These are phyloP conservation scores for Limnothrissa miodon DNA, from an alignment of 2,113 vertebrate genomes.

Conservation along the genomic window DNA sequence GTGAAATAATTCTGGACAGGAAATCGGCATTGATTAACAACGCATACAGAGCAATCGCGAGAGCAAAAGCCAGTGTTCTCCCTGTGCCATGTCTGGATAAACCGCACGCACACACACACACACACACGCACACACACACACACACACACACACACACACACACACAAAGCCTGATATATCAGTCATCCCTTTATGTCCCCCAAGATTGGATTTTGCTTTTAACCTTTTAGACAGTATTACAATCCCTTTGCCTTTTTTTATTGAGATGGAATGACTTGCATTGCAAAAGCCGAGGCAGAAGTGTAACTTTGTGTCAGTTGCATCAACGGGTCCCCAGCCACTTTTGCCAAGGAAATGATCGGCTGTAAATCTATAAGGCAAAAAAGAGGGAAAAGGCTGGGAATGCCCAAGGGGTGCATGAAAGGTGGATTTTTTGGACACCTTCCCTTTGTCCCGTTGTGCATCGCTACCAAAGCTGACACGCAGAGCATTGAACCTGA, in stretches of 20 bases:
- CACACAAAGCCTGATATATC: constrained; percentile 41
- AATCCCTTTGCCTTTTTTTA: constrained; percentile 29
- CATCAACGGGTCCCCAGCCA: background rate
- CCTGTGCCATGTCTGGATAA: background rate
- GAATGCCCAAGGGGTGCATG: background rate
- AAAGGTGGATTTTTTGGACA: background rate
- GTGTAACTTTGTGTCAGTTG: constrained; percentile 12
- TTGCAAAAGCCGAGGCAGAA: constrained; percentile 21
- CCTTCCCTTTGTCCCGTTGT: background rate
- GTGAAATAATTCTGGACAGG: constrained; percentile 60
- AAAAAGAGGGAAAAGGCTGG: background rate
- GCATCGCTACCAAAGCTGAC: background rate
- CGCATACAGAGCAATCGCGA: constrained; percentile 32
- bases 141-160: constrained; percentile 1
- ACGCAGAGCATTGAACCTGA: background rate
- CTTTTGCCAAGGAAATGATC: constrained; percentile 24
- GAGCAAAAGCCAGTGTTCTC: background rate
- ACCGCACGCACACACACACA: background rate
- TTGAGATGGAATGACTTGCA: constrained; percentile 23
- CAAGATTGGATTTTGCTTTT: constrained; percentile 50
- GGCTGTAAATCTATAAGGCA: constrained; percentile 26
- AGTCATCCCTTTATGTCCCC: constrained; percentile 44
- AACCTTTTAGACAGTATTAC: constrained; percentile 33
- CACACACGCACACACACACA: constrained; percentile 3
- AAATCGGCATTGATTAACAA: constrained; percentile 52